Conservation (phyloP, 2,113 vertebrate species). For the Perccottus glenii region DNA sequence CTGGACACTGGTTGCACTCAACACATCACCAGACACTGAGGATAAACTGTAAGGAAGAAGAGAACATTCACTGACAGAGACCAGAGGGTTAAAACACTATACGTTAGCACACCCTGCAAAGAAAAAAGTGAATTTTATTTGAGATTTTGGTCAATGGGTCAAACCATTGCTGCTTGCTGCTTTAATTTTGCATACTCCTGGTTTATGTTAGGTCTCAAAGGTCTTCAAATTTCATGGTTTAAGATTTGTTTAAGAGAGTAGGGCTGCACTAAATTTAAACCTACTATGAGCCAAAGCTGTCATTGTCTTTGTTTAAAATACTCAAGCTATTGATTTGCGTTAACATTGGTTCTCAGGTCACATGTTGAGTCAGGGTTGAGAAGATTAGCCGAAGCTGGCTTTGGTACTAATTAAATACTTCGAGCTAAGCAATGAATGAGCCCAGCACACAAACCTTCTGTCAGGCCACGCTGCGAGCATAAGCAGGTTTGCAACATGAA, state of each 20-base stretch:
- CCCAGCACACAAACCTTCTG: conserved; percentile 65
- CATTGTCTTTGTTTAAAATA: conserved; percentile 53
- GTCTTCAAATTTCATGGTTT: neutral
- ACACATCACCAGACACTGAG: conserved; percentile 11
- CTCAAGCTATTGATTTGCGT: conserved; percentile 68
- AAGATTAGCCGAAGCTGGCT: conserved; percentile 78
- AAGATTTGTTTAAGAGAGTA: conserved; percentile 19
- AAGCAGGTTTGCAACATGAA: conserved; percentile 35
- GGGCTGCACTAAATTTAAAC: conserved; percentile 12
- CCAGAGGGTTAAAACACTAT: no score
- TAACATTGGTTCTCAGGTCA: conserved; percentile 73
- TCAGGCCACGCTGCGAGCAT: conserved; percentile 28
- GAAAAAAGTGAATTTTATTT: no score
- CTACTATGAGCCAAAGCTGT: conserved; percentile 30
- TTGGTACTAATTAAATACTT: conserved; percentile 83
- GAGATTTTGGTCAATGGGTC: no score
- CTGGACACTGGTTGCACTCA: conserved; percentile 30
- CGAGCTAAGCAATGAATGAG: conserved; percentile 78
- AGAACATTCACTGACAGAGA: conserved; percentile 13
- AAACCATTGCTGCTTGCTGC: no score
- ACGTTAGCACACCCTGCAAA: no score
- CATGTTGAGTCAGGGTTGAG: conserved; percentile 79
- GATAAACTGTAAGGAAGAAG: conserved; percentile 20
- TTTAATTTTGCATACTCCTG: neutral
- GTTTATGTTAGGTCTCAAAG: neutral